Evolutionary conservation across 2,113 vertebrate genomes (phyloP).

Genomic region (Myocastor coypus): DNA sequence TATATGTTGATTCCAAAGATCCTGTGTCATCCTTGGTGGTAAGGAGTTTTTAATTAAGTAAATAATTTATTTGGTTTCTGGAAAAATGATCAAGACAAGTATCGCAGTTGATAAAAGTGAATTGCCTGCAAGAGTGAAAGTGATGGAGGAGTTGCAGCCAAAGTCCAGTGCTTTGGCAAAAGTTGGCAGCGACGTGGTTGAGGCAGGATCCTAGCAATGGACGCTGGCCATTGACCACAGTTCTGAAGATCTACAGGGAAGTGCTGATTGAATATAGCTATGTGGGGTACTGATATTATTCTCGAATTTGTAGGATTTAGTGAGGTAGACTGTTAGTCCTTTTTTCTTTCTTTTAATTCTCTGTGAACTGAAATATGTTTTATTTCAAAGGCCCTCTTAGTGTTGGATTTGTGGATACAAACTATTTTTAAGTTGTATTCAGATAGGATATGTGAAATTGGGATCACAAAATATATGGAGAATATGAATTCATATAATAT

Average conservation of each 20-base stretch:
- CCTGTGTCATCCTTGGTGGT: conserved; percentile 86
- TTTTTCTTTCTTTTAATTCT: background rate
- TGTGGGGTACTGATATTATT: background rate
- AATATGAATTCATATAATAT: background rate
- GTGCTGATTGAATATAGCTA: background rate
- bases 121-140: background rate
- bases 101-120: background rate
- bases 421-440: conserved; percentile 9
- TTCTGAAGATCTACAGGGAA: background rate
- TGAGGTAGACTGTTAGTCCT: background rate
- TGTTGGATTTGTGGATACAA: background rate
- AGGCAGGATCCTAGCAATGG: background rate
- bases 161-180: background rate
- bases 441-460: background rate
- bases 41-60: conserved; percentile 70
- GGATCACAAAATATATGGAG: background rate
- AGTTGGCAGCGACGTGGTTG: background rate
- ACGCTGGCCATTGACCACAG: background rate
- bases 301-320: conserved; percentile 21
- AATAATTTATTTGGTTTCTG: background rate
- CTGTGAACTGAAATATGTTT: background rate
- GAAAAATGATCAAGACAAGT: background rate
- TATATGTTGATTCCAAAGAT: conserved; percentile 94
- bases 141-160: background rate
- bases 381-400: background rate